Percentiles rank a stretch among this genome's conserved stretches.
Conservation (phyloP, 2,888 invertebrate genomes). For the Pheosia gnoma region DNA sequence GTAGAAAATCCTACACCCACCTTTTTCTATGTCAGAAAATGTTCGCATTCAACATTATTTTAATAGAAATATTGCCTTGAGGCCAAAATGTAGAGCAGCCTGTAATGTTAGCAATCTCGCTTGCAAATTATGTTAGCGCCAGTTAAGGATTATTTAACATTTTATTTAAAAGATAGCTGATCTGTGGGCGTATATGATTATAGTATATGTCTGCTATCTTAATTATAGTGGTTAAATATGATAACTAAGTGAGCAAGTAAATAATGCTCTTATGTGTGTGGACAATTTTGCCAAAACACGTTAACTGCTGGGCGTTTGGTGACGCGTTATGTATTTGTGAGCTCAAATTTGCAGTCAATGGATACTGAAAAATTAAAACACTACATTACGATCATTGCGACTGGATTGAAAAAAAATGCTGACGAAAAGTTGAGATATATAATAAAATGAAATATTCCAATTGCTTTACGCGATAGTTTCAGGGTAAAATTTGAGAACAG, state of each 20-base stretch:
- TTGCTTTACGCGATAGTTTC: no score
- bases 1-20: no score
- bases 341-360: not conserved
- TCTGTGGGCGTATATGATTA: not conserved
- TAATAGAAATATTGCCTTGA: constrained; percentile 40
- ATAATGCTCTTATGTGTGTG: no score
- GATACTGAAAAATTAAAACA: not conserved
- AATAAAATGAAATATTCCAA: no score
- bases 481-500: no score
- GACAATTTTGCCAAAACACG: not conserved
- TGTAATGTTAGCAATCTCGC: constrained; percentile 38
- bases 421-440: no score
- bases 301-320: not conserved
- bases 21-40: no score
- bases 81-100: constrained; percentile 45
- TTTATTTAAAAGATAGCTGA: constrained; percentile 13
- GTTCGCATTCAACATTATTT: no score
- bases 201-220: not conserved
- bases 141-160: constrained; percentile 12
- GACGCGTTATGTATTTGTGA: not conserved
- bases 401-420: no score
- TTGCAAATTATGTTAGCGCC: constrained; percentile 20
- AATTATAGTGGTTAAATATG: not conserved
- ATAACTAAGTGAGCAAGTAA: no score
- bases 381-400: not conserved